Evolutionary conservation across 2,888 invertebrate genomes (phyloP), one percentile per base, ranked within the genome.

Genomic region (Tortrix viridana): DNA sequence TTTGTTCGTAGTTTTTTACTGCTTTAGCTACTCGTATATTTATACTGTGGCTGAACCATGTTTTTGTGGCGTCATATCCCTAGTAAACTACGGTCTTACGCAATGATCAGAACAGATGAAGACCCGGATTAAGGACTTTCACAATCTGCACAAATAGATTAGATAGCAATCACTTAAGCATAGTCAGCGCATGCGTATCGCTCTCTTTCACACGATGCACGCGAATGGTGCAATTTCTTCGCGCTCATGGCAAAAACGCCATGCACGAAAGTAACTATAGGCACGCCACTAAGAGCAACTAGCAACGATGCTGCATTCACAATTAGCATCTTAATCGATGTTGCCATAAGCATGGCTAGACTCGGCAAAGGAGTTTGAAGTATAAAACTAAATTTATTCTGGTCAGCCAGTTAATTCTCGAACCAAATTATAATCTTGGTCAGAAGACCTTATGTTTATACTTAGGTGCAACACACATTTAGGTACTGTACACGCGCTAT

Each of bases 141-240:
- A 62, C 62, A 62, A 32, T 44, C 38, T n/a, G 38, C n/a, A 43
- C 56, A 52, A 61, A 53, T 38, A 43, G 62, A 62, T 62, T 56
- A 46, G 37, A 46, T 9, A 38, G 46, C 47, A 54, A 60, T 43
- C 32, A 46, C 23, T 47, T 23, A 18, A 18, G 47, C 63, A 52
- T 62, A 57, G 52, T 37, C 57, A 19, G 62, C 47, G 41, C 57
- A 52, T 53, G 32, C 57, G 52, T 52, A 49, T 50, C 57, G 57
- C 57, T 58, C 57, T 63, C 63, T 58, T 62, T 57, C 62, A 56
- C 56, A 62, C 63, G 54, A 44, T 26, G 57, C 63, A 63, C 63
- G 63, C 63, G 22, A 57, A 46, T 23, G 50, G 6, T 44, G 55
- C 55, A 61, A 61, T 61, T 56, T 55, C 37, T 50, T 41, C 52